Conservation (phyloP, 2,888 invertebrate genomes). For the Allacma fusca region DNA sequence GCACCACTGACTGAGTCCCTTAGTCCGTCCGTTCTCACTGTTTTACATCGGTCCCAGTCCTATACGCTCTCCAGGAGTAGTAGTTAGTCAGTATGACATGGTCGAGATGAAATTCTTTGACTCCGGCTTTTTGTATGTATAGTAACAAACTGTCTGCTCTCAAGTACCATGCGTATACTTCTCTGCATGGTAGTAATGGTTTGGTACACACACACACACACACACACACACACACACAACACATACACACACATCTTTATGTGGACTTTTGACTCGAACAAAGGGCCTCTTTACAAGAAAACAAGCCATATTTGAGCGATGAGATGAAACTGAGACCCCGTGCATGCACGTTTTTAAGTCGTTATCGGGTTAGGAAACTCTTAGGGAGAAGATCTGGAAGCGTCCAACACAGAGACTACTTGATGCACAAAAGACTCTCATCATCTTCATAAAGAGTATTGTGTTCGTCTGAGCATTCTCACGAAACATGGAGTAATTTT, state of each 20-base stretch:
- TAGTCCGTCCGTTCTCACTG: not conserved
- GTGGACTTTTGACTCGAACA: conserved; percentile 14
- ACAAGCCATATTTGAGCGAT: conserved; percentile 25
- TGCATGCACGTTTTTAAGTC: not conserved
- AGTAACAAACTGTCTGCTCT: not conserved
- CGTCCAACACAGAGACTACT: not conserved
- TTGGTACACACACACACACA: too few relatives aligned
- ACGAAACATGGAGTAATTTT: conserved; percentile 11
- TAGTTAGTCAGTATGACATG: conserved; percentile 4
- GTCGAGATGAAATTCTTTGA: conserved; percentile 13
- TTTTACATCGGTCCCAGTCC: not conserved
- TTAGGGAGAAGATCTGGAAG: not conserved
- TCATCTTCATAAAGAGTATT: conserved; percentile 23
- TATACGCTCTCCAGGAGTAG: not conserved
- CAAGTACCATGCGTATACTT: not conserved
- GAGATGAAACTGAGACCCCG: conserved; percentile 21
- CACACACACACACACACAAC: too few relatives aligned
- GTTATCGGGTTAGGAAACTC: not conserved
- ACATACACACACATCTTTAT: conserved; percentile 1
- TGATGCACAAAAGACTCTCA: conserved; percentile 8
- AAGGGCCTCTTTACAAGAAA: conserved; percentile 25
- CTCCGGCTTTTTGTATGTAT: not conserved
- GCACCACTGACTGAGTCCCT: not conserved
- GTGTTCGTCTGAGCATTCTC: not conserved
- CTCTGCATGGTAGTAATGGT: not conserved